phyloP scores from a whole-genome alignment of 2,797 vertebrate genomes.

The Anguilla obscura region DNA sequence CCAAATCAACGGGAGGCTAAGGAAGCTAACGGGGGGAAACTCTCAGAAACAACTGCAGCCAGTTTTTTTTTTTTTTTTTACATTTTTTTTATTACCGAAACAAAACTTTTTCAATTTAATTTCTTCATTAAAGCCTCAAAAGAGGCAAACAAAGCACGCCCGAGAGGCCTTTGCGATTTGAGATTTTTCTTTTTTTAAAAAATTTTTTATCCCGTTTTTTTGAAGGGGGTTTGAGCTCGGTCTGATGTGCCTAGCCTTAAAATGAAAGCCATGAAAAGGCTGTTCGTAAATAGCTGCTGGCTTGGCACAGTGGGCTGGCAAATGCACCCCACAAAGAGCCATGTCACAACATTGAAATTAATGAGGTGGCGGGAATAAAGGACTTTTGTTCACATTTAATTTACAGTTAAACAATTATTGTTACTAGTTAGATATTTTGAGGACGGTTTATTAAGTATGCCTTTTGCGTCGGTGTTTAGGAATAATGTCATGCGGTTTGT shows the following conservation, averaged over 20 bases:
- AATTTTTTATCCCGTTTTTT: not conserved
- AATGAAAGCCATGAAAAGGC: conserved; percentile 38
- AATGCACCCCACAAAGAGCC: conserved; percentile 33
- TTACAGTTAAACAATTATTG: conserved; percentile 46
- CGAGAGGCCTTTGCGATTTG: conserved; percentile 11
- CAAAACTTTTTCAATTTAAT: conserved; percentile 16
- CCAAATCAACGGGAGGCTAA: conserved; percentile 68
- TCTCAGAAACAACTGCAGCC: not conserved
- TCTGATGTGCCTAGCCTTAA: conserved; percentile 37
- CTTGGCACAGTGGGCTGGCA: conserved; percentile 40
- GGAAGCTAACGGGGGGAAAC: conserved; percentile 33
- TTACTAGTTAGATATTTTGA: conserved; percentile 41
- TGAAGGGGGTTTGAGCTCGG: not conserved
- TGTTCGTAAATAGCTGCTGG: conserved; percentile 38
- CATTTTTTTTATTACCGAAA: not conserved
- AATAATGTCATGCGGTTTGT: conserved; percentile 35
- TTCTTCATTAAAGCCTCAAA: conserved; percentile 5
- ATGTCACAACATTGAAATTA: conserved; percentile 43
- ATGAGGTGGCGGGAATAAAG: conserved; percentile 42
- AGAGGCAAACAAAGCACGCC: not conserved
- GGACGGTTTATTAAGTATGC: conserved; percentile 42
- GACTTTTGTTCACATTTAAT: conserved; percentile 43
- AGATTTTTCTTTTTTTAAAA: not conserved
- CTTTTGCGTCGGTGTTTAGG: conserved; percentile 34
- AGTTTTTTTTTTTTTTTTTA: not conserved